Evolutionary conservation across 1,140 invertebrate species (phyloP), one percentile per base, ranked within the genome.

Genomic region (Drosophila willistoni): DNA sequence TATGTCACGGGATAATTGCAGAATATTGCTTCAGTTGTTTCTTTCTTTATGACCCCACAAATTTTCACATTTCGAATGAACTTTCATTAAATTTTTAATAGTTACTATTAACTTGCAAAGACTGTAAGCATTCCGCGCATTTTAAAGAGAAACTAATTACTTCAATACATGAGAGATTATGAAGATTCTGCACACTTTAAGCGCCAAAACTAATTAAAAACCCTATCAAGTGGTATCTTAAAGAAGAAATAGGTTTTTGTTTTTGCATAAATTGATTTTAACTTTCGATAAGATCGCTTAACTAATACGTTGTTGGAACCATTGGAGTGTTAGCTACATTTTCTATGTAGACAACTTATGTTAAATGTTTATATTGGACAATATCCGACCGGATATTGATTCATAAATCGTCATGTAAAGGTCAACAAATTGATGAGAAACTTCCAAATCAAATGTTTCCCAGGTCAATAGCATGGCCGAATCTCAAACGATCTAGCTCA

Each of bases 361-460:
- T 12, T 36, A 36, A 17, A 3, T 51, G 10, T 10, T 19, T 51
- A 2, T 12, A 12, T 51, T 19, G 2, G 17, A 1, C 44, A 10
- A 19, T 10, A 51, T 51, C 17, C 17, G 44, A 22, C 44, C 44
- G 44, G 44, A 51, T 51, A 51, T 51, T 22, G 10, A 51, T 12
- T 3, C 9, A 51, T 51, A 51, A 51, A 51, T 51, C 17, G 14
- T 22, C 10, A 12, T 51, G 44, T 51, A 10, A 51, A 51, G 44
- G 44, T 51, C 44, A n/a, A 51, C 29, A 51, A 22, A 51, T 22
- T 51, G 17, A 9, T 51, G 44, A 12, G 44, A 51, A 51, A 51
- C 44, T 51, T 47, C 7, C 14, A 47, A 47, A 17, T 47, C 14
- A 4, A 17, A 47, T 44, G 6, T 17, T 9, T 19, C 14, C 44